Percentiles rank a stretch among this genome's conserved stretches.
Conservation (phyloP, 2,797 vertebrate species). For the Tokudaia tokunoshimensis region DNA sequence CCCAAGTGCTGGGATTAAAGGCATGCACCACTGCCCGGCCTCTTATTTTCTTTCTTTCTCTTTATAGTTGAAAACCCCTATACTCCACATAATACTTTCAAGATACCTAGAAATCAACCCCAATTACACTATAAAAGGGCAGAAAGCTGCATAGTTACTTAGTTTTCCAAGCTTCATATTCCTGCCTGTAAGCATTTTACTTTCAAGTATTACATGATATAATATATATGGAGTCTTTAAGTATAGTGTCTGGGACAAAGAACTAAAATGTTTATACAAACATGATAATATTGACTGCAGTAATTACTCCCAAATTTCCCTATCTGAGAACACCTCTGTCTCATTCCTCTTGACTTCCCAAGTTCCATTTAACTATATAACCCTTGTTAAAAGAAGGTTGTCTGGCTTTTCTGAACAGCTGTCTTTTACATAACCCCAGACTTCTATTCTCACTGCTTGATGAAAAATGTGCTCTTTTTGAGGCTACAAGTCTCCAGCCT, state of each 20-base stretch:
- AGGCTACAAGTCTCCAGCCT: not conserved
- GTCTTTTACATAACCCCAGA: not conserved
- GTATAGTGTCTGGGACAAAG: not conserved
- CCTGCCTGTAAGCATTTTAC: constrained; percentile 3
- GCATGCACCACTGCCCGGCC: no score
- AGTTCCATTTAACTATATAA: not conserved
- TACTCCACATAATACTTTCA: not conserved
- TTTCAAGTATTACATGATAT: constrained; percentile 36
- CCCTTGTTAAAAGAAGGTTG: not conserved
- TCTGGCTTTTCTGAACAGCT: not conserved
- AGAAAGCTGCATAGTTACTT: not conserved
- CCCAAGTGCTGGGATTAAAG: no score
- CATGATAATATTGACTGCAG: not conserved
- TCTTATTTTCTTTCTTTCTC: not conserved
- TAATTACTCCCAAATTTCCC: not conserved
- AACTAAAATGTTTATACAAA: constrained; percentile 49
- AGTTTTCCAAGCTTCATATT: not conserved
- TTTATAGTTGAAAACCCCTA: not conserved
- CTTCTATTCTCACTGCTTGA: not conserved
- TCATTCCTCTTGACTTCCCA: not conserved
- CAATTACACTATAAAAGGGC: not conserved
- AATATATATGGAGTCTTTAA: not conserved
- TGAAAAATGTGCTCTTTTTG: constrained; percentile 14
- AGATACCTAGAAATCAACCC: not conserved
- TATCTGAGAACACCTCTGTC: not conserved